phyloP scores from a whole-genome alignment of 1,140 invertebrate genomes.

The Drosophila ironensis region DNA sequence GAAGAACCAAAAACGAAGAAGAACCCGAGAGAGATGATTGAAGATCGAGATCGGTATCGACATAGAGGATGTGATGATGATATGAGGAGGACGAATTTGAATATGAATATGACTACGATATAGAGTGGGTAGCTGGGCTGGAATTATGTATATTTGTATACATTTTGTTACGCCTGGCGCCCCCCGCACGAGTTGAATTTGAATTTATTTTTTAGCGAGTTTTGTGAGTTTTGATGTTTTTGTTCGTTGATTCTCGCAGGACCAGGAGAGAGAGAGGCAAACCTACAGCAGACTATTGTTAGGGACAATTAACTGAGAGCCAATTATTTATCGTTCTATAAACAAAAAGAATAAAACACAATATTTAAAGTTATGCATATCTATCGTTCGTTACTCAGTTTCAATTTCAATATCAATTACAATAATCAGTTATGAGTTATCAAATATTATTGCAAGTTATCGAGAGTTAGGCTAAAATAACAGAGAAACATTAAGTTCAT shows the following conservation, averaged over 20 bases:
- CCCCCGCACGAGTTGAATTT: conserved; percentile 22
- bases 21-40: conserved; percentile 32
- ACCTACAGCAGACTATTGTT: conserved; percentile 44
- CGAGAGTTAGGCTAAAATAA: conserved; percentile 74
- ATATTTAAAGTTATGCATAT: conserved; percentile 59
- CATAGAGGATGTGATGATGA: conserved; percentile 4
- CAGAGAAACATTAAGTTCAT: conserved; percentile 65
- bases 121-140: conserved; percentile 31
- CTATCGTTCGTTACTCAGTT: conserved; percentile 67
- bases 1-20: conserved; percentile 35
- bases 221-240: conserved; percentile 44
- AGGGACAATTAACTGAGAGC: conserved; percentile 68
- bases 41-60: conserved; percentile 22
- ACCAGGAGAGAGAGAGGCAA: conserved; percentile 71
- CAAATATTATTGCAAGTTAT: conserved; percentile 66
- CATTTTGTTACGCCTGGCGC: conserved; percentile 13
- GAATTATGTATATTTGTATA: background rate
- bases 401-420: conserved; percentile 55
- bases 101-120: conserved; percentile 11
- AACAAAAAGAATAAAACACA: too few species aligned
- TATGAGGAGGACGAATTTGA: conserved; percentile 24
- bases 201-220: conserved; percentile 35
- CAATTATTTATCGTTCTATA: conserved; percentile 53
- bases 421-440: conserved; percentile 36
- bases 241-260: conserved; percentile 53